Evolutionary conservation across 2,888 invertebrate species (phyloP).

Genomic region (Acholoe squamosa): DNA sequence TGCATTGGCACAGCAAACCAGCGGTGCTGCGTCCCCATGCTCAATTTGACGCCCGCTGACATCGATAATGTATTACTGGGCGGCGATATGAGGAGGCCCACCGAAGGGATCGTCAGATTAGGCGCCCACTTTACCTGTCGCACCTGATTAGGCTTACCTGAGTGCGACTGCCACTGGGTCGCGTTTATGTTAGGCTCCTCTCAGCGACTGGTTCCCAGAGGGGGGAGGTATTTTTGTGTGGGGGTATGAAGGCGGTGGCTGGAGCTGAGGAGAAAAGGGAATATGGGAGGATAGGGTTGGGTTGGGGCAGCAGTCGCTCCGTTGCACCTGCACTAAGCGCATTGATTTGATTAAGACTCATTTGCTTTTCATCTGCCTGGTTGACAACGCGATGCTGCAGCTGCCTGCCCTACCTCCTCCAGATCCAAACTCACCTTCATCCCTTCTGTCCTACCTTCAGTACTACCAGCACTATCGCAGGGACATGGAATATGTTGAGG

Average conservation of each 20-base stretch:
- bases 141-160: slow-evolving; percentile 50
- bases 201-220: not conserved
- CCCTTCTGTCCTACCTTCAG: too few species aligned
- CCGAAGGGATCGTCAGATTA: not conserved
- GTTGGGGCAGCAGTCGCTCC: not conserved
- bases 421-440: not conserved
- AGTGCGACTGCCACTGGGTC: not conserved
- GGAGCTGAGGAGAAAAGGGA: too few species aligned
- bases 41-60: slow-evolving; percentile 13
- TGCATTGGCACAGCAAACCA: not conserved
- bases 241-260: not conserved
- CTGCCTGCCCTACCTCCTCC: not conserved
- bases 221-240: not conserved
- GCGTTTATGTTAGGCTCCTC: not conserved
- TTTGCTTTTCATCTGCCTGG: slow-evolving; percentile 3
- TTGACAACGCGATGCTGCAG: not conserved
- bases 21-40: not conserved
- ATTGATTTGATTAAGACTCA: slow-evolving; percentile 21
- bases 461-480: too few species aligned
- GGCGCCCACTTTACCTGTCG: slow-evolving; percentile 57
- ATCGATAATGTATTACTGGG: slow-evolving; percentile 41
- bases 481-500: not conserved
- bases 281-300: not conserved
- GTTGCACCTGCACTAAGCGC: slow-evolving; percentile 14
- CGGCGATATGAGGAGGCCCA: not conserved